These are phyloP conservation scores for Achatina immaculata DNA, from an alignment of 1,140 invertebrate genomes.

Conservation along the genomic window DNA sequence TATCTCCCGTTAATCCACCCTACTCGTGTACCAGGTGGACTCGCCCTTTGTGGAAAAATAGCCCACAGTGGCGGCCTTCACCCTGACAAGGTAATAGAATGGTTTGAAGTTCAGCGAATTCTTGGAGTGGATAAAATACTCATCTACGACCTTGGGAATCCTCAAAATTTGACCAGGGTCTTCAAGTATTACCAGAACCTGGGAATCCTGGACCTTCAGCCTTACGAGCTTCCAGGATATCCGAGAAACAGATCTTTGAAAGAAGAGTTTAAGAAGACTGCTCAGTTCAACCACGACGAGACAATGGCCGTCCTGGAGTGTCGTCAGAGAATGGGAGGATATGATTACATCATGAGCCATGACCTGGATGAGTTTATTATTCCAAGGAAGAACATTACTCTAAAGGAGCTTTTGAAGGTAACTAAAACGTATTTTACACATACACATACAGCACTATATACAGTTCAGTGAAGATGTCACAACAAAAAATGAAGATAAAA, in stretches of 20 bases:
- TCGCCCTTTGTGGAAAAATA: neutral
- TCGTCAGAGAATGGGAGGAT: slow-evolving; percentile 3
- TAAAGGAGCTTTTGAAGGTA: slow-evolving; percentile 3
- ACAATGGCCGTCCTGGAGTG: too few species aligned
- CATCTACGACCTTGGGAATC: neutral
- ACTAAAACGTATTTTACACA: neutral
- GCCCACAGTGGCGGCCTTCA: neutral
- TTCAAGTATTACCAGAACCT: neutral
- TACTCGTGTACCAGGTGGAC: neutral
- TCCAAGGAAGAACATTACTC: neutral
- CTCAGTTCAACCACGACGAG: neutral
- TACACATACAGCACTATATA: neutral
- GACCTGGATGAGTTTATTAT: slow-evolving; percentile 10
- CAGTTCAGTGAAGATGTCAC: neutral
- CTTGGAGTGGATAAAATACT: neutral
- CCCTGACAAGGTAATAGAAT: neutral
- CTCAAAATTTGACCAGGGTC: neutral
- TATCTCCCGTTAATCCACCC: slow-evolving; percentile 32
- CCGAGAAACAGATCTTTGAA: neutral
- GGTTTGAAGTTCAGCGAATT: too few species aligned
- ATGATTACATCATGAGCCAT: slow-evolving; percentile 16
- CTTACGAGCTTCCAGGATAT: neutral
- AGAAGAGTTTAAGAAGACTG: neutral
- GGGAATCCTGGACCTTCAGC: neutral
- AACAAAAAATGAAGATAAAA: neutral